A percentile compares a stretch with the other conserved stretches of the same genome.
phyloP scores from a whole-genome alignment of 2,888 invertebrate genomes.

The Phytoseiulus persimilis region DNA sequence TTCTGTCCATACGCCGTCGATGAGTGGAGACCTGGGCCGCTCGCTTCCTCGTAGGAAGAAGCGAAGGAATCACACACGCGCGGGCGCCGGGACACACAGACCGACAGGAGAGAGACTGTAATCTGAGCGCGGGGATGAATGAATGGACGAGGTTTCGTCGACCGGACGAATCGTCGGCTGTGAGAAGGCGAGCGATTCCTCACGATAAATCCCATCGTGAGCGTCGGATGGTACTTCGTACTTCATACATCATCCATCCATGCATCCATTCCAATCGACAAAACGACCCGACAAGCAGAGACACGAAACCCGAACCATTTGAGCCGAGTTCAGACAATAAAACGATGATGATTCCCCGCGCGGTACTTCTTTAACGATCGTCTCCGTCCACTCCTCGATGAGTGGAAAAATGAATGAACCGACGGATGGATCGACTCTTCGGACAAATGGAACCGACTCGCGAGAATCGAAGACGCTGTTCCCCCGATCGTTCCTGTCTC shows the following conservation, averaged over 20 bases:
- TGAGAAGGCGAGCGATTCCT: background rate
- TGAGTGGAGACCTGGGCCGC: background rate
- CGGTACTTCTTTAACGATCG: background rate
- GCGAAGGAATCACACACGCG: background rate
- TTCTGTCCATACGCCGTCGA: background rate
- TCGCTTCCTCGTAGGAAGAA: background rate
- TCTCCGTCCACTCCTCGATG: background rate
- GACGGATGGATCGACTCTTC: background rate
- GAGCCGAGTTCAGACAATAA: background rate
- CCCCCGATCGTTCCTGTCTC: background rate
- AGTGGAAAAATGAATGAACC: background rate
- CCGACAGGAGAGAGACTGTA: background rate
- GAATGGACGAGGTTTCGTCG: background rate
- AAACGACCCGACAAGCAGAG: background rate
- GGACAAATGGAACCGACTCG: background rate
- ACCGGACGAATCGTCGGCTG: background rate
- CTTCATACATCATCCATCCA: conserved; percentile 35
- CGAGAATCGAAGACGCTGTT: background rate
- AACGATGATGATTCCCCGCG: background rate
- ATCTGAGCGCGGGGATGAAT: background rate
- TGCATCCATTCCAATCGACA: background rate
- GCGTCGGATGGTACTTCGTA: conserved; percentile 19
- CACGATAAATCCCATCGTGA: conserved; percentile 5
- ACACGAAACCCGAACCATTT: background rate
- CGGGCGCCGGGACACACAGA: background rate